Percentiles rank a stretch among this genome's conserved stretches.
These are phyloP conservation scores for Microctonus hyperodae DNA, from an alignment of 2,888 invertebrate species.

Conservation along the genomic window DNA sequence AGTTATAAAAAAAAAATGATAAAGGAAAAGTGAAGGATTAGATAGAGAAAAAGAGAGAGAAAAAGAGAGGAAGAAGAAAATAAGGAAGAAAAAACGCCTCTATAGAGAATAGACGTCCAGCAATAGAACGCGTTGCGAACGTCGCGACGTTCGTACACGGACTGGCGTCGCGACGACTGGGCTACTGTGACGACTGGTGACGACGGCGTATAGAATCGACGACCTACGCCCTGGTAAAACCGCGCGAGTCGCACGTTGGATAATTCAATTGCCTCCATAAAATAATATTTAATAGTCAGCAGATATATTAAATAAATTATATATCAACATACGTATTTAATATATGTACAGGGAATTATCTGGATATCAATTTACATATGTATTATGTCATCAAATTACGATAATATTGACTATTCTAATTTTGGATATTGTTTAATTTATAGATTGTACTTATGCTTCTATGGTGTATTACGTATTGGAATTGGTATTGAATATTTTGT, in stretches of 20 bases:
- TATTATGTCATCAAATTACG: too few species aligned
- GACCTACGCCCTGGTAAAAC: constrained; percentile 9
- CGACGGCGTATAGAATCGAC: constrained; percentile 4
- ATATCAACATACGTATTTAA: neutral
- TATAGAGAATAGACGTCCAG: neutral
- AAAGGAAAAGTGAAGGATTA: neutral
- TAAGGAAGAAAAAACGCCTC: neutral
- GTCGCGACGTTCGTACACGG: constrained; percentile 55
- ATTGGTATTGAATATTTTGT: neutral
- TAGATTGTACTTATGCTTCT: too few species aligned
- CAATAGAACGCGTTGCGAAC: constrained; percentile 42
- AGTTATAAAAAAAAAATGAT: neutral
- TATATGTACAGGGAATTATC: neutral
- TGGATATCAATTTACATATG: too few species aligned
- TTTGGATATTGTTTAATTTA: too few species aligned
- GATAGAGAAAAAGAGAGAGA: neutral
- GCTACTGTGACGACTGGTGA: constrained; percentile 15
- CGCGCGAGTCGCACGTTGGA: neutral
- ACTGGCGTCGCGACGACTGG: constrained; percentile 42
- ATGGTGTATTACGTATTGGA: too few species aligned
- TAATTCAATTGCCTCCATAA: neutral
- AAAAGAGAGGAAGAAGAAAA: constrained; percentile 1
- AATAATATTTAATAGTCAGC: neutral
- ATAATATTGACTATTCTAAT: too few species aligned
- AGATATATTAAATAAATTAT: too few species aligned